phyloP scores from a whole-genome alignment of 2,113 vertebrate species.

The Verasper variegatus region DNA sequence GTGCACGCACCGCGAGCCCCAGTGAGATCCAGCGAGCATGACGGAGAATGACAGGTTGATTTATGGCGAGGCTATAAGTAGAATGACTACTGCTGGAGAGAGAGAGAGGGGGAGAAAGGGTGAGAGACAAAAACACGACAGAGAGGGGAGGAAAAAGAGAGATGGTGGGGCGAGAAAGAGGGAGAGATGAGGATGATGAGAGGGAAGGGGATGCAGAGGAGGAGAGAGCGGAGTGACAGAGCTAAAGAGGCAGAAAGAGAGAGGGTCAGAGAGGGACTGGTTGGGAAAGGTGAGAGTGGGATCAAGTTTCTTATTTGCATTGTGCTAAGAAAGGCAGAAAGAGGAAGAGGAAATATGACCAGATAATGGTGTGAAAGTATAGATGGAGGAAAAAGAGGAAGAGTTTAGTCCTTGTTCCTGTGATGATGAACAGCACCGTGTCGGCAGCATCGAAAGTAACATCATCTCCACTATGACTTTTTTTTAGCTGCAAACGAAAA shows the following conservation, averaged over 20 bases:
- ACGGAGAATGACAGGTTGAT: conserved; percentile 83
- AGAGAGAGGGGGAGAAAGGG: conserved; percentile 30
- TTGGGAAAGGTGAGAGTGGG: conserved; percentile 29
- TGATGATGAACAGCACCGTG: neutral
- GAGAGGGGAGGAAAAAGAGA: conserved; percentile 31
- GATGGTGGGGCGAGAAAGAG: conserved; percentile 32
- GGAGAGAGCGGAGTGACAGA: conserved; percentile 28
- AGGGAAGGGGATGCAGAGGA: conserved; percentile 26
- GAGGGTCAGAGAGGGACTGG: conserved; percentile 38
- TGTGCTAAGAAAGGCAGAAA: conserved; percentile 27
- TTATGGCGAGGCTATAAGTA: conserved; percentile 83
- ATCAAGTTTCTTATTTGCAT: conserved; percentile 54
- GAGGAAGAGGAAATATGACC: conserved; percentile 20
- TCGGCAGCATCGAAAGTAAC: conserved; percentile 22
- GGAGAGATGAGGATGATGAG: conserved; percentile 15
- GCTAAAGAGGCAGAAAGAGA: conserved; percentile 20
- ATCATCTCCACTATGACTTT: neutral
- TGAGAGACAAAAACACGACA: conserved; percentile 18
- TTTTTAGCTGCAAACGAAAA: conserved; percentile 37
- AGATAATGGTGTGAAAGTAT: neutral
- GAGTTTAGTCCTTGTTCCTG: conserved; percentile 41
- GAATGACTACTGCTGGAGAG: conserved; percentile 75
- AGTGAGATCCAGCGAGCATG: conserved; percentile 81
- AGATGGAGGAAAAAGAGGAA: conserved; percentile 3
- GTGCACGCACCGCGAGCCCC: conserved; percentile 47